Evolutionary conservation across 2,797 vertebrate genomes (phyloP).

Genomic region (Nannoperca australis): DNA sequence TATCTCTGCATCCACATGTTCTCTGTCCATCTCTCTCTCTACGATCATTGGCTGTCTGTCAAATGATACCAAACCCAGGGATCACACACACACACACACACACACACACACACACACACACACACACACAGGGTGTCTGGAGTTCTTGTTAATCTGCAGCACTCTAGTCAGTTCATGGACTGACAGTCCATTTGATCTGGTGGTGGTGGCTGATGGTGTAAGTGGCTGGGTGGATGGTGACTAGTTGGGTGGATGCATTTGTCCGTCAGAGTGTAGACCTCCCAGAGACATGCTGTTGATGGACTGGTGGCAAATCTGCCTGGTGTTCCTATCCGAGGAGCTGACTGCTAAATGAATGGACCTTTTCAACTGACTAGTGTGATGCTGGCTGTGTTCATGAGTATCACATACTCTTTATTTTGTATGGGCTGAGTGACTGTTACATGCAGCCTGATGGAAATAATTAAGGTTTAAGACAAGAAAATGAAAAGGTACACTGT

Average conservation of each 20-base stretch:
- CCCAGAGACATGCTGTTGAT: not conserved
- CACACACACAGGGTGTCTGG: conserved; percentile 16
- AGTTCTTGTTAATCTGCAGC: conserved; percentile 62
- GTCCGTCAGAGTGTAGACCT: conserved; percentile 15
- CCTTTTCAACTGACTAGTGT: not conserved
- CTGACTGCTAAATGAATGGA: not conserved
- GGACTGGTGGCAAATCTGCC: conserved; percentile 7
- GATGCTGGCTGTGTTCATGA: not conserved
- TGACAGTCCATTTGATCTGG: conserved; percentile 29
- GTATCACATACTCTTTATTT: not conserved
- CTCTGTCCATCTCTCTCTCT: conserved; percentile 22
- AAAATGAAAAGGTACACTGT: not conserved
- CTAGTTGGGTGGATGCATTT: conserved; percentile 13
- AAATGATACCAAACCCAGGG: conserved; percentile 52
- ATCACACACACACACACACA: conserved; percentile 25
- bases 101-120: conserved; percentile 33
- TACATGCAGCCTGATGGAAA: not conserved
- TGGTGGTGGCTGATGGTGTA: conserved; percentile 13
- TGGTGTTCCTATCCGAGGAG: not conserved
- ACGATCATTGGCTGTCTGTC: conserved; percentile 56
- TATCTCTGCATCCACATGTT: conserved; percentile 72
- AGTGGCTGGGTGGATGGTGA: conserved; percentile 32
- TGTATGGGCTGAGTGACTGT: not conserved
- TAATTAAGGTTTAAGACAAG: not conserved
- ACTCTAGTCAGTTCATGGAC: conserved; percentile 47